Percentiles rank a stretch among this genome's conserved stretches.
Conservation (phyloP, 2,888 invertebrate genomes). For the Caenorhabditis becei region DNA sequence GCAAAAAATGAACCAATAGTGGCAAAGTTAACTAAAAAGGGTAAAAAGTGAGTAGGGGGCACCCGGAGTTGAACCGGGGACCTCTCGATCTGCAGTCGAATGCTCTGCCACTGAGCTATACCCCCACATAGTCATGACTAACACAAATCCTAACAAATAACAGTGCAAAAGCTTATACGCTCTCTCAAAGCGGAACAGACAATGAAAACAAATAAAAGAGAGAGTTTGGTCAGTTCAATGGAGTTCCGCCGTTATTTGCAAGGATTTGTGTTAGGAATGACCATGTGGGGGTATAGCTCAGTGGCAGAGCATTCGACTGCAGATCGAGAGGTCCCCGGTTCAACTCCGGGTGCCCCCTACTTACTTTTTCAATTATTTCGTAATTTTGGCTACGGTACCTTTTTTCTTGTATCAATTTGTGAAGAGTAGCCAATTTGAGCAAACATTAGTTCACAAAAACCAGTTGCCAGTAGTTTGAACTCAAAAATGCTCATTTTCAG, state of each 20-base stretch:
- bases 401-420: no score
- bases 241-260: not conserved
- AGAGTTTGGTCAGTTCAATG: no score
- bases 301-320: constrained; percentile 81
- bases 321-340: constrained; percentile 81
- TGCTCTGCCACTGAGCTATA: constrained; percentile 81
- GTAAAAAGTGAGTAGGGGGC: constrained; percentile 69
- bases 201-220: no score
- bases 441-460: no score
- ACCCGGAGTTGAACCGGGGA: constrained; percentile 80
- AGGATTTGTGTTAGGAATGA: not conserved
- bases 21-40: not conserved
- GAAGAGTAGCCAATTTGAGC: no score
- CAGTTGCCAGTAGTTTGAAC: no score
- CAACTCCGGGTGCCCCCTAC: constrained; percentile 77
- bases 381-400: no score
- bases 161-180: not conserved
- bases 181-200: no score
- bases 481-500: constrained; percentile 50
- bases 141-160: not conserved
- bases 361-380: no score
- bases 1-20: not conserved
- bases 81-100: constrained; percentile 82
- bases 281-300: constrained; percentile 77
- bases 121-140: constrained; percentile 61